Evolutionary conservation across 2,113 vertebrate genomes (phyloP).

Genomic region (Micronycteris hirsuta): DNA sequence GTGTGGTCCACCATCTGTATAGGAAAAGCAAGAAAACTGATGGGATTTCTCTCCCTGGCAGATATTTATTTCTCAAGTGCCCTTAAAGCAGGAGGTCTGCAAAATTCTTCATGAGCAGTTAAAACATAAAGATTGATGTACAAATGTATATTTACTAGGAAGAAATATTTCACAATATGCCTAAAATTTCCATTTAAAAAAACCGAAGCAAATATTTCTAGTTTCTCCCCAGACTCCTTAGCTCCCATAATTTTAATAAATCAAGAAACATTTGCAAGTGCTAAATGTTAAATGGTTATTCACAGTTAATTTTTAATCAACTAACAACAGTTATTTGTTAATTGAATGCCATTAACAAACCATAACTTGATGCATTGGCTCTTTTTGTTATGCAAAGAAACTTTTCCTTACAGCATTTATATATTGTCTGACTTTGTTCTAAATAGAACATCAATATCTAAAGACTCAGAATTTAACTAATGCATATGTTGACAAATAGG

Average conservation of each 20-base stretch:
- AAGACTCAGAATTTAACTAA: constrained; percentile 53
- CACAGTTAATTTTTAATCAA: constrained; percentile 87
- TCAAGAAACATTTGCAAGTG: constrained; percentile 83
- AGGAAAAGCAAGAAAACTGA: constrained; percentile 64
- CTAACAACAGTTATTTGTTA: constrained; percentile 84
- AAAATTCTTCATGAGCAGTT: constrained; percentile 67
- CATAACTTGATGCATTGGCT: constrained; percentile 83
- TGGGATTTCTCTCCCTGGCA: constrained; percentile 67
- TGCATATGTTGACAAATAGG: constrained; percentile 27
- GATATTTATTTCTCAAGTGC: constrained; percentile 71
- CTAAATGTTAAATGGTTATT: constrained; percentile 84
- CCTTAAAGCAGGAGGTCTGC: constrained; percentile 64
- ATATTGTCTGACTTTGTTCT: constrained; percentile 72
- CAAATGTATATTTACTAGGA: constrained; percentile 67
- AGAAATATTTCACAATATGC: constrained; percentile 76
- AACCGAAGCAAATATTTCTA: constrained; percentile 77
- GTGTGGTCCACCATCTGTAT: constrained; percentile 72
- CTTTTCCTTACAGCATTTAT: constrained; percentile 77
- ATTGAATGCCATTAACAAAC: constrained; percentile 84
- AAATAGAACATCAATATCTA: constrained; percentile 64
- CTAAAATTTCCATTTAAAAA: constrained; percentile 75
- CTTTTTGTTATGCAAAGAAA: constrained; percentile 77
- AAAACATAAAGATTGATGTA: constrained; percentile 79
- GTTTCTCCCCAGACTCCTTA: constrained; percentile 79
- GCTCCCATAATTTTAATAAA: constrained; percentile 83